phyloP scores from a whole-genome alignment of 2,888 invertebrate species.

The Cosmopolites sordidus region DNA sequence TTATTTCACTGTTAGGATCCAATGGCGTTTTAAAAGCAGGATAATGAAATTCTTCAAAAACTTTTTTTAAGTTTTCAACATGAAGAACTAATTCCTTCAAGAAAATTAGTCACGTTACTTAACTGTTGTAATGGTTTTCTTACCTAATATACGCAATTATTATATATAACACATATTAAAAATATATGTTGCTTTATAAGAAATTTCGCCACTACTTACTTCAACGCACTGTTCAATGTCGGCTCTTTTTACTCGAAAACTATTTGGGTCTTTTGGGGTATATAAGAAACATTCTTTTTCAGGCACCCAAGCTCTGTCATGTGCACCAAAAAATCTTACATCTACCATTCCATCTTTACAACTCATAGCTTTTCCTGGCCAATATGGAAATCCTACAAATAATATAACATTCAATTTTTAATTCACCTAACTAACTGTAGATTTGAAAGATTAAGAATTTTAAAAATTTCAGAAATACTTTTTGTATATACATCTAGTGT shows the following conservation, averaged over 20 bases:
- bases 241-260: constrained; percentile 56
- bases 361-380: constrained; percentile 92
- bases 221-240: constrained; percentile 61
- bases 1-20: constrained; percentile 58
- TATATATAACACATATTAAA: neutral
- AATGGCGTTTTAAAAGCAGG: constrained; percentile 67
- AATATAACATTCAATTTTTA: no score
- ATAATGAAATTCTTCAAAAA: constrained; percentile 69
- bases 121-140: neutral
- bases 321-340: constrained; percentile 91
- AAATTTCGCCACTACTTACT: constrained; percentile 46
- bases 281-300: constrained; percentile 79
- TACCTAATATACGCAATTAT: neutral
- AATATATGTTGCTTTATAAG: no score
- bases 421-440: no score
- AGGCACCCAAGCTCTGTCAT: constrained; percentile 89
- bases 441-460: constrained; percentile 35
- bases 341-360: constrained; percentile 68
- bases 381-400: constrained; percentile 93
- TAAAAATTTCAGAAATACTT: neutral
- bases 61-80: constrained; percentile 65
- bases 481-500: neutral
- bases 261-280: constrained; percentile 69
- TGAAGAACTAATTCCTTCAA: constrained; percentile 71
- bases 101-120: constrained; percentile 9